Conservation (phyloP, 1,140 invertebrate species). For the Melitaea cinxia region DNA sequence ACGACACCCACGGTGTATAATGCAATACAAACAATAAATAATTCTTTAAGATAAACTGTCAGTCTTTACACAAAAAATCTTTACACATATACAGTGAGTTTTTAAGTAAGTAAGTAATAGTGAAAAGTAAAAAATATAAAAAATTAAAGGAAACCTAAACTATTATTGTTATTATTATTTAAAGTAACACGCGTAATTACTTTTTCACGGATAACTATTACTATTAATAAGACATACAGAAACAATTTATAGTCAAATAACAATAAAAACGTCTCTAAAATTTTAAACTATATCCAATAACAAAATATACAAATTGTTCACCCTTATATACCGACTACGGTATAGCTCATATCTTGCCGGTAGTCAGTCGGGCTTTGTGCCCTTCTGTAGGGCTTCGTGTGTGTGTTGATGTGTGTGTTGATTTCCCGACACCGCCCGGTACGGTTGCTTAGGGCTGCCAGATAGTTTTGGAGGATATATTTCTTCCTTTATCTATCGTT, state of each 20-base stretch:
- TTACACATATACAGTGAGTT: too few relatives aligned
- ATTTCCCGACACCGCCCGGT: conserved; percentile 73
- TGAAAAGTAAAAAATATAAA: too few relatives aligned
- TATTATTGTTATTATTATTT: too few relatives aligned
- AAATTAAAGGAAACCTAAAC: too few relatives aligned
- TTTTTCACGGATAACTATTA: too few relatives aligned
- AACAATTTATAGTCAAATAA: not conserved
- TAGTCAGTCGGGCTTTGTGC: conserved; percentile 77
- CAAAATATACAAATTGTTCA: conserved; percentile 22
- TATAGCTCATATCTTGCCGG: conserved; percentile 57
- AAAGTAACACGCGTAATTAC: too few relatives aligned
- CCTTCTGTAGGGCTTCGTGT: conserved; percentile 63
- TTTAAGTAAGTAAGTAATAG: too few relatives aligned
- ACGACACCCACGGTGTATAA: too few relatives aligned
- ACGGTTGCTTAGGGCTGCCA: conserved; percentile 44
- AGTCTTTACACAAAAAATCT: too few relatives aligned
- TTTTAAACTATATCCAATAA: conserved; percentile 29
- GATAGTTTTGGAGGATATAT: conserved; percentile 33
- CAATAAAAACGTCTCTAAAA: not conserved
- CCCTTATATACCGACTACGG: conserved; percentile 30
- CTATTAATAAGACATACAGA: not conserved
- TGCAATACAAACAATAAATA: too few relatives aligned
- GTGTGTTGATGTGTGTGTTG: conserved; percentile 71
- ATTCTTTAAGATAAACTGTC: too few relatives aligned
- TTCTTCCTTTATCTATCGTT: not conserved